Percentiles rank a stretch among this genome's conserved stretches.
Conservation (phyloP, 1,140 invertebrate species). For the Eupristina koningsbergeri region DNA sequence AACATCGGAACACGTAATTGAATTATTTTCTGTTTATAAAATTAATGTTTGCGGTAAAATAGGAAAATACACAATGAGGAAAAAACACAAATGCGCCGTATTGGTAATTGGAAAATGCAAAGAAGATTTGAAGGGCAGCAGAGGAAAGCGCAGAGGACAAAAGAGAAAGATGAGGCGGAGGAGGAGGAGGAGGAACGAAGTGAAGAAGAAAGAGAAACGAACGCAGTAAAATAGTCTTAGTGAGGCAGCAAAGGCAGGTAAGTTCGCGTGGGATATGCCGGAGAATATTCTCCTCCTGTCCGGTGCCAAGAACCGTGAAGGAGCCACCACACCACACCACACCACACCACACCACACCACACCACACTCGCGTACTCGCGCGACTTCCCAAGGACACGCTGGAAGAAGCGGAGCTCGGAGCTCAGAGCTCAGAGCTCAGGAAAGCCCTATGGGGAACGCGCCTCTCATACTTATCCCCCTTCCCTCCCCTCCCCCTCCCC, state of each 20-base stretch:
- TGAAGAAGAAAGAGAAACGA: neutral
- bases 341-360: too few species aligned
- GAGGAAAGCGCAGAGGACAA: neutral
- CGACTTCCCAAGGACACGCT: slow-evolving; percentile 58
- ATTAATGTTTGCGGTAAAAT: neutral
- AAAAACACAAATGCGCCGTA: neutral
- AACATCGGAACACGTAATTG: too few species aligned
- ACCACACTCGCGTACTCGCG: slow-evolving; percentile 39
- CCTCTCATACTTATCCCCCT: neutral
- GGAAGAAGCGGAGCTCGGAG: slow-evolving; percentile 54
- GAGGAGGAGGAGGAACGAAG: slow-evolving; percentile 22
- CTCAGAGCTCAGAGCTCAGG: too few species aligned
- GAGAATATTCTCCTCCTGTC: slow-evolving; percentile 22
- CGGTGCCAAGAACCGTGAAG: slow-evolving; percentile 53
- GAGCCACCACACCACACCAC: too few species aligned
- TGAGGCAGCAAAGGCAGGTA: neutral
- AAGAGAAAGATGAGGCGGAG: slow-evolving; percentile 28
- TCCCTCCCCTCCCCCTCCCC: neutral
- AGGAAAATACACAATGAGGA: neutral
- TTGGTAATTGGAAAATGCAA: neutral
- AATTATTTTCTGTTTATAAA: neutral
- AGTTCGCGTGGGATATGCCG: slow-evolving; percentile 32
- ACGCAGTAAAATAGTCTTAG: slow-evolving; percentile 9
- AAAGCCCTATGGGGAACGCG: slow-evolving; percentile 50
- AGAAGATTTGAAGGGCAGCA: neutral